Conservation (phyloP, 1,140 invertebrate species). For the Acromyrmex heyeri region DNA sequence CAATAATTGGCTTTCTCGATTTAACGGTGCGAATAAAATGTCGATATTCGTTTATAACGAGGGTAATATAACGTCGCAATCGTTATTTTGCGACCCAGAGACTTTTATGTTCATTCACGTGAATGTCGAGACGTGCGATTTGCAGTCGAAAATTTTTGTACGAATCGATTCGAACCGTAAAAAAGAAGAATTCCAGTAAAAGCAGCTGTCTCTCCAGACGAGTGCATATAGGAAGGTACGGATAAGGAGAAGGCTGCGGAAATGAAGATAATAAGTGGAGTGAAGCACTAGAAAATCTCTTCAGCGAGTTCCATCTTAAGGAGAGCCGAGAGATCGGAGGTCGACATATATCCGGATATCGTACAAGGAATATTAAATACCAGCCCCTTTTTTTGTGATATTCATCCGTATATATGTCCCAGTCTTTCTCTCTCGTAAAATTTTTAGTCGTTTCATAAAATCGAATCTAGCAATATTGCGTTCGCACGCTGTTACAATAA, state of each 20-base stretch:
- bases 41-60: slow-evolving; percentile 13
- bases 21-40: slow-evolving; percentile 34
- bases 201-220: neutral
- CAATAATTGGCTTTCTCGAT: slow-evolving; percentile 21
- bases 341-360: slow-evolving; percentile 40
- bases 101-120: neutral
- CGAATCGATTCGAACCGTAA: neutral
- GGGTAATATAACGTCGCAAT: neutral
- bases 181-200: neutral
- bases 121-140: neutral
- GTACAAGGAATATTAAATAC: slow-evolving; percentile 53
- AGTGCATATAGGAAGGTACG: slow-evolving; percentile 45
- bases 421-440: neutral
- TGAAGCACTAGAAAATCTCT: slow-evolving; percentile 38
- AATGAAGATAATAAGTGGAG: slow-evolving; percentile 61
- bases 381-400: neutral
- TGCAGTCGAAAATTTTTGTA: neutral
- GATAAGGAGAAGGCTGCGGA: slow-evolving; percentile 44
- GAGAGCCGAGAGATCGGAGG: slow-evolving; percentile 12
- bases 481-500: neutral
- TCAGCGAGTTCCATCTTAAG: slow-evolving; percentile 31
- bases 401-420: slow-evolving; percentile 3
- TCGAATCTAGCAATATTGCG: slow-evolving; percentile 10
- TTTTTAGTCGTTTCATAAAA: slow-evolving; percentile 19
- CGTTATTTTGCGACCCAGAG: neutral